Percentiles rank a stretch among this genome's conserved stretches.
Evolutionary conservation across 2,888 invertebrate species (phyloP).

Genomic region (Stegana nigrithorax): DNA sequence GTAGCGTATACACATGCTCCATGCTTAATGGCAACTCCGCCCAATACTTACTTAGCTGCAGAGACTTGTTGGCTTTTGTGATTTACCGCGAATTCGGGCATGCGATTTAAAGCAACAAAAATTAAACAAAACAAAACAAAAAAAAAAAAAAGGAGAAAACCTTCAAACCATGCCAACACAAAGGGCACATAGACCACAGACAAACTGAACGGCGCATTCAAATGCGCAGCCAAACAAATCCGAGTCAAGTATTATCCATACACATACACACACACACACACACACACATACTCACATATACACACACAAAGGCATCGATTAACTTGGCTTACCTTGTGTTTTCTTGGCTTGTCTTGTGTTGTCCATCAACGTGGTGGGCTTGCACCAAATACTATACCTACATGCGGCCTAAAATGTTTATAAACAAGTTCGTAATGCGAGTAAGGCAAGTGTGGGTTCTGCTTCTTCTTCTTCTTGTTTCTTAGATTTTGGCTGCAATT

Average conservation of each 20-base stretch:
- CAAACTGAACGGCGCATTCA: too few relatives aligned
- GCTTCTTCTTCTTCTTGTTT: neutral
- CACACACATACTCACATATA: too few relatives aligned
- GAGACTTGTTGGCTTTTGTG: conserved; percentile 44
- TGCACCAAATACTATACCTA: neutral
- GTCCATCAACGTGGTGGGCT: conserved; percentile 55
- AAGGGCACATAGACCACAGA: conserved; percentile 3
- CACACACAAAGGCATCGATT: conserved; percentile 31
- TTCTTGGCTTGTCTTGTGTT: conserved; percentile 21
- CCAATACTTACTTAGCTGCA: neutral
- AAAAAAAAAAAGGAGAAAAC: conserved; percentile 18
- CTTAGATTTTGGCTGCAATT: neutral
- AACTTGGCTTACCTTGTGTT: conserved; percentile 16
- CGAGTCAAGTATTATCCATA: too few relatives aligned
- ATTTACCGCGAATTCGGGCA: conserved; percentile 53
- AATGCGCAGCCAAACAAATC: too few relatives aligned
- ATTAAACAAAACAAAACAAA: conserved; percentile 14
- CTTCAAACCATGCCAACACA: conserved; percentile 24
- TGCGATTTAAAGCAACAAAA: neutral
- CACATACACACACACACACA: too few relatives aligned
- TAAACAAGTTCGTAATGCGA: neutral
- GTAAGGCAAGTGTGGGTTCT: neutral
- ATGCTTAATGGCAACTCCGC: neutral
- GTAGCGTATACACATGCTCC: neutral
- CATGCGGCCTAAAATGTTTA: neutral